Percentiles rank a stretch among this genome's conserved stretches.
Evolutionary conservation across 2,888 invertebrate species (phyloP).

Genomic region (Drosophila paranaensis): DNA sequence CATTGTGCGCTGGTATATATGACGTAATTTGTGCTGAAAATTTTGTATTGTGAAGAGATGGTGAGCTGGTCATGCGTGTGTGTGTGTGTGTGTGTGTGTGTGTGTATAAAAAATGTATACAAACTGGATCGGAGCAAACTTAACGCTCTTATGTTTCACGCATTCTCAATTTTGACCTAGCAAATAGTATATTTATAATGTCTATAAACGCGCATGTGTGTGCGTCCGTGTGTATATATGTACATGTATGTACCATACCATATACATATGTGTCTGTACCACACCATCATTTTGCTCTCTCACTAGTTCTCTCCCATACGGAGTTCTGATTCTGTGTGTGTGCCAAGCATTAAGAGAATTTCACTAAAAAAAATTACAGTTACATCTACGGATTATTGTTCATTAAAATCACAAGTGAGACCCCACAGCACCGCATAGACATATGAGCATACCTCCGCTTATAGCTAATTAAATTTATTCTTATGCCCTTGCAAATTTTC

Average conservation of each 20-base stretch:
- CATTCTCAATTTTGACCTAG: slow-evolving; percentile 24
- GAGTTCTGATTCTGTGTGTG: background rate
- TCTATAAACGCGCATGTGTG: slow-evolving; percentile 5
- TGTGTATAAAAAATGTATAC: slow-evolving; percentile 3
- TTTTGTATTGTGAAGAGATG: background rate
- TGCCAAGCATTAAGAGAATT: slow-evolving; percentile 1
- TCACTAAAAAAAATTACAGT: background rate
- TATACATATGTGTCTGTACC: background rate
- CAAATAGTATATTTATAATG: slow-evolving; percentile 8
- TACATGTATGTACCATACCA: background rate
- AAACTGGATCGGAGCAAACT: slow-evolving; percentile 21
- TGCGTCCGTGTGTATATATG: background rate
- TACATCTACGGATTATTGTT: background rate
- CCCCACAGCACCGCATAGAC: background rate
- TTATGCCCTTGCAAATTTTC: slow-evolving; percentile 1
- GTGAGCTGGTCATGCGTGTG: background rate
- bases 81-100: background rate
- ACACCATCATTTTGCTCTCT: background rate
- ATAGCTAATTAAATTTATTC: slow-evolving; percentile 9
- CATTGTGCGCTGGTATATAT: slow-evolving; percentile 15
- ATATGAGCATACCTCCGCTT: background rate
- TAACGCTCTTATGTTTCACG: background rate
- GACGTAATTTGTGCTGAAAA: slow-evolving; percentile 40
- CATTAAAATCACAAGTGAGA: background rate
- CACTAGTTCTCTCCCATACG: background rate